Conservation (phyloP, 2,113 vertebrate genomes). For the Rynchops niger region DNA sequence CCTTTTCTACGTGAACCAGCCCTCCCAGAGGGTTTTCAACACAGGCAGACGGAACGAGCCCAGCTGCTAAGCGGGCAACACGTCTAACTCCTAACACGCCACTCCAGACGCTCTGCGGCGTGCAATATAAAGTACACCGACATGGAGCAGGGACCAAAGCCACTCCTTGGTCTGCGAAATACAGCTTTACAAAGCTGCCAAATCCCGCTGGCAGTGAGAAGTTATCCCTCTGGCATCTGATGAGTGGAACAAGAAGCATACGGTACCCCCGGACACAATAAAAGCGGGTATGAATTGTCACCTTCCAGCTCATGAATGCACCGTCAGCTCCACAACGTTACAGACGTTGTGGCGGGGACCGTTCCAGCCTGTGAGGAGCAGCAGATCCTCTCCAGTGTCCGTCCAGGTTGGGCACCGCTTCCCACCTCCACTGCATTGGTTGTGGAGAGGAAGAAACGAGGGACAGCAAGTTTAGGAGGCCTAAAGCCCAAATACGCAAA, state of each 20-base stretch:
- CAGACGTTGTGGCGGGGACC: accelerated
- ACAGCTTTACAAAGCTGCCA: neutral
- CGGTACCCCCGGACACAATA: neutral
- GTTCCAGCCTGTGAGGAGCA: neutral
- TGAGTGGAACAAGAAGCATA: neutral
- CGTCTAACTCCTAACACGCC: neutral
- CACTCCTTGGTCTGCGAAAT: accelerated
- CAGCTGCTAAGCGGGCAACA: neutral
- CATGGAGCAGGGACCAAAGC: neutral
- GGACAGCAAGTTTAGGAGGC: neutral
- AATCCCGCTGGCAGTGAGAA: accelerated
- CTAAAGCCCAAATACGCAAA: neutral
- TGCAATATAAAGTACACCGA: accelerated
- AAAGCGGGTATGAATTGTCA: neutral
- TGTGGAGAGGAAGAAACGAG: neutral
- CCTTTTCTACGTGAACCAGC: neutral
- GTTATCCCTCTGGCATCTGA: neutral
- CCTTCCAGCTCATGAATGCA: accelerated
- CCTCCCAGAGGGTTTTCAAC: neutral
- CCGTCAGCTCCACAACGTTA: neutral
- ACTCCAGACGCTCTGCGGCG: accelerated
- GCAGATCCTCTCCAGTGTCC: neutral
- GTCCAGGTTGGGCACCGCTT: neutral
- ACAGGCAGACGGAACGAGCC: accelerated
- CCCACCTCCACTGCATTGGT: accelerated